phyloP scores from a whole-genome alignment of 2,113 vertebrate genomes.

The Sceloporus tristichus region DNA sequence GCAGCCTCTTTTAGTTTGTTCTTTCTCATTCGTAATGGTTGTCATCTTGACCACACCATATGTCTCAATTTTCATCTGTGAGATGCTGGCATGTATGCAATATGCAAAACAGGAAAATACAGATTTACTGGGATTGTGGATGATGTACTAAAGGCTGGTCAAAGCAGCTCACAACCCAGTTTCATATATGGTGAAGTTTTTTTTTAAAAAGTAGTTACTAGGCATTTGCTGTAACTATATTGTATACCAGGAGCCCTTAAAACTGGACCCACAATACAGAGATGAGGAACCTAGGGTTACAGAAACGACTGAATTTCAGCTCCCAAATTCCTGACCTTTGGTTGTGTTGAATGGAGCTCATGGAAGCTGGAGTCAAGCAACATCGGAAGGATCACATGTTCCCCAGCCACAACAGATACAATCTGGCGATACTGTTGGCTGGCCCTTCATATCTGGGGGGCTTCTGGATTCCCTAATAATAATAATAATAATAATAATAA shows the following conservation, averaged over 20 bases:
- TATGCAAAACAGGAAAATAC: background rate
- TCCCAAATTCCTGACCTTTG: background rate
- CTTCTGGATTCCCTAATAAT: background rate
- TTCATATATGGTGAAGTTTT: constrained; percentile 17
- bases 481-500: too few relatives aligned
- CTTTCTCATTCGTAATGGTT: too few relatives aligned
- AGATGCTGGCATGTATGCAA: too few relatives aligned
- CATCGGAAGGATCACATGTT: background rate
- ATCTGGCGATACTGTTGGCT: background rate
- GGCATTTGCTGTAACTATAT: background rate
- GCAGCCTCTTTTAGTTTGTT: too few relatives aligned
- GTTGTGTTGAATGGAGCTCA: background rate
- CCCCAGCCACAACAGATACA: background rate
- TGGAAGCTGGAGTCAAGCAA: background rate
- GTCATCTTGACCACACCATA: too few relatives aligned
- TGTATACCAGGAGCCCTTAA: background rate
- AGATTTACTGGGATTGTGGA: background rate
- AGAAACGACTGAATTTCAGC: background rate
- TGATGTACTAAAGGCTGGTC: background rate
- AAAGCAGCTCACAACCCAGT: background rate
- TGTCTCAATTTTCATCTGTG: too few relatives aligned
- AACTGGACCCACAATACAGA: background rate
- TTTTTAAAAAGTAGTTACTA: rapidly evolving
- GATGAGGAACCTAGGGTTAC: background rate
- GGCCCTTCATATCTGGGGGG: background rate